Evolutionary conservation across 2,888 invertebrate species (phyloP).

Genomic region (Aspidapion aeneum): DNA sequence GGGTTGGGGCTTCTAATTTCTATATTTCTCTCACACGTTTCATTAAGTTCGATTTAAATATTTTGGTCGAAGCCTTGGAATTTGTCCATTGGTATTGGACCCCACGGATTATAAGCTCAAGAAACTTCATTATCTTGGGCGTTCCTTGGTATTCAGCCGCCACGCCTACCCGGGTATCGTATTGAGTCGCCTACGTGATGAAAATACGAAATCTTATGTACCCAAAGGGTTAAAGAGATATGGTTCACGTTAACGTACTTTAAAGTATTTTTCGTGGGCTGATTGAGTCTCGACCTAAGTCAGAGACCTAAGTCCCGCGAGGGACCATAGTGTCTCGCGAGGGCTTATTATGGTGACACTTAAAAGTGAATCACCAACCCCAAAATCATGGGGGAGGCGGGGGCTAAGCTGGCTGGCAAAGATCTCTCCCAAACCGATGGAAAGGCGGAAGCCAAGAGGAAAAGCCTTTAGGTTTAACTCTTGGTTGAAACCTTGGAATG

Average conservation of each 20-base stretch:
- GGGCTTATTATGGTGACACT: too few species aligned
- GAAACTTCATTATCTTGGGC: background rate
- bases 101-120: background rate
- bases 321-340: background rate
- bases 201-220: too few species aligned
- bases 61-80: background rate
- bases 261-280: too few species aligned
- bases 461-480: too few species aligned
- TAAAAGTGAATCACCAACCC: background rate
- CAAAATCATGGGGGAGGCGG: background rate
- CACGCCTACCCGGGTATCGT: too few species aligned
- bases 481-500: too few species aligned
- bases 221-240: too few species aligned
- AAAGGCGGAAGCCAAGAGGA: background rate
- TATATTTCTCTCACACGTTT: background rate
- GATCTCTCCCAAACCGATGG: background rate
- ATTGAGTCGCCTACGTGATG: too few species aligned
- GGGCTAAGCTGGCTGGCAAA: background rate
- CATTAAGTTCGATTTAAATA: background rate
- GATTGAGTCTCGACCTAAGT: too few species aligned
- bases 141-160: background rate
- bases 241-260: too few species aligned
- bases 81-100: conserved; percentile 5
- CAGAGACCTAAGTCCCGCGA: too few species aligned
- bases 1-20: too few species aligned